Conservation (phyloP, 2,888 invertebrate species). For the Sarcophaga caerulescens region DNA sequence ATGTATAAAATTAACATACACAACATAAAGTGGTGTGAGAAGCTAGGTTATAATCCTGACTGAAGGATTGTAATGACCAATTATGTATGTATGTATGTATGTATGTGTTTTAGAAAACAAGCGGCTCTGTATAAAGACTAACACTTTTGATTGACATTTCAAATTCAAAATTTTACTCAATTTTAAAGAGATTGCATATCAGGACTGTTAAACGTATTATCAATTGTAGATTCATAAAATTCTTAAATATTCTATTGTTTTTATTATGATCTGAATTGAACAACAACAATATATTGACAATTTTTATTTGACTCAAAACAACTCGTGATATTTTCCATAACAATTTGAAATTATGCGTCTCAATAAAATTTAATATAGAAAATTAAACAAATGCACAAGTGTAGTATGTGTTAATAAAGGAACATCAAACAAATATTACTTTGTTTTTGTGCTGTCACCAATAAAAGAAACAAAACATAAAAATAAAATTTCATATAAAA, state of each 20-base stretch:
- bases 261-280: too few species aligned
- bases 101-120: neutral
- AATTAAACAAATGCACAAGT: neutral
- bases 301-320: too few species aligned
- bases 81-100: too few species aligned
- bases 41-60: too few species aligned
- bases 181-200: neutral
- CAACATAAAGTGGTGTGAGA: too few species aligned
- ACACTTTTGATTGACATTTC: neutral
- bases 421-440: slow-evolving; percentile 12
- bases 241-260: too few species aligned
- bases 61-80: too few species aligned
- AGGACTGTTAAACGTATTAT: too few species aligned
- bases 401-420: neutral
- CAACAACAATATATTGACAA: too few species aligned
- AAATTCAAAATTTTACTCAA: neutral
- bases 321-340: neutral
- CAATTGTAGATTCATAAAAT: too few species aligned
- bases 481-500: slow-evolving; percentile 25
- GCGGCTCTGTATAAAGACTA: neutral
- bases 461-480: slow-evolving; percentile 21
- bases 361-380: neutral
- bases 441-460: slow-evolving; percentile 19
- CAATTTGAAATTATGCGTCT: neutral
- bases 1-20: too few species aligned